Percentiles rank a stretch among this genome's conserved stretches.
These are phyloP conservation scores for Varanus komodoensis DNA, from an alignment of 2,113 vertebrate genomes.

Conservation along the genomic window DNA sequence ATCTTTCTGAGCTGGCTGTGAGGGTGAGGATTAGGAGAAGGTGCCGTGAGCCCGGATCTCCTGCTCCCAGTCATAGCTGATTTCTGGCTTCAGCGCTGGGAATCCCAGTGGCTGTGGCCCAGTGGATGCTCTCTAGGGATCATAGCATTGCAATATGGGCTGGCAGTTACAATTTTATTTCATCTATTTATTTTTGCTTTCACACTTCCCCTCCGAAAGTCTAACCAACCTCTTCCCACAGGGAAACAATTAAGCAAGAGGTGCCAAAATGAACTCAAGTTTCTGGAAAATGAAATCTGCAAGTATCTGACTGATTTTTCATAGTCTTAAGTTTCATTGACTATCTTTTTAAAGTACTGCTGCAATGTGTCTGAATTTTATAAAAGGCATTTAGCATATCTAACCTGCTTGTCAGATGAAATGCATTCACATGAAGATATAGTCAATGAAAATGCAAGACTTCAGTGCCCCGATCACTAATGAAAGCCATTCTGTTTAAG, in stretches of 20 bases:
- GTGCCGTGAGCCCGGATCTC: no score
- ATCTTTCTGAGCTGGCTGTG: no score
- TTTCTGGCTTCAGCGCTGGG: no score
- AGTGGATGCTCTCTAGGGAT: no score
- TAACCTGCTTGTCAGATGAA: neutral
- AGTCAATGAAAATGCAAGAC: conserved; percentile 74
- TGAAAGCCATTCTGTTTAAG: conserved; percentile 82
- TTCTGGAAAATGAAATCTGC: conserved; percentile 91
- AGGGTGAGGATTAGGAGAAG: no score
- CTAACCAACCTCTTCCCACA: conserved; percentile 86
- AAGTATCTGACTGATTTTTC: conserved; percentile 83
- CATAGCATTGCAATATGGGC: neutral
- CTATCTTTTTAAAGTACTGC: conserved; percentile 49
- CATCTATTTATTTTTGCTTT: neutral
- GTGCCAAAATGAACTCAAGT: conserved; percentile 87
- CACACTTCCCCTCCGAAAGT: conserved; percentile 50
- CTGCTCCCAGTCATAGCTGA: no score
- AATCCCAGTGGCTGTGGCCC: no score
- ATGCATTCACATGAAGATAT: conserved; percentile 29
- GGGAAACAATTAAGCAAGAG: conserved; percentile 94
- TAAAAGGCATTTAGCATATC: conserved; percentile 14
- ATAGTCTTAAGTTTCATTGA: conserved; percentile 76
- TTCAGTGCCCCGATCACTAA: conserved; percentile 73
- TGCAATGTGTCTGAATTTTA: conserved; percentile 22
- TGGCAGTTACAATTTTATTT: no score